Conservation (phyloP, 2,888 invertebrate genomes). For the Ophioninae sp. region DNA sequence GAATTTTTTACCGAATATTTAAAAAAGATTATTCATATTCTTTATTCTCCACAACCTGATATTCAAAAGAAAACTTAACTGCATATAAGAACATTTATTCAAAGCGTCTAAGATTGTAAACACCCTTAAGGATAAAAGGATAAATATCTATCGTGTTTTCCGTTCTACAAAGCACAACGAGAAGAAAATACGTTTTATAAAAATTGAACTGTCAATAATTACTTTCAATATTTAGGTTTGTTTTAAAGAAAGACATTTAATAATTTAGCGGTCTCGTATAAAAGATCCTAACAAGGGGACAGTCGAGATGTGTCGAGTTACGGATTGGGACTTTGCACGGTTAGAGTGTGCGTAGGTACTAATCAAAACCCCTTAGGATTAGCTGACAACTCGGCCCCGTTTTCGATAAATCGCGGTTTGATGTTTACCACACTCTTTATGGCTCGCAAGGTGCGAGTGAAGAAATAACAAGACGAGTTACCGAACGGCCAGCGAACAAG, state of each 20-base stretch:
- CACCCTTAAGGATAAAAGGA: too few relatives aligned
- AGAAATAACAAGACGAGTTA: background rate
- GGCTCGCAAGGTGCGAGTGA: background rate
- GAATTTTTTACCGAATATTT: background rate
- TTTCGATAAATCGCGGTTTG: slow-evolving; percentile 2
- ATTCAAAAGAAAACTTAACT: too few relatives aligned
- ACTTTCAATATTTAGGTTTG: too few relatives aligned
- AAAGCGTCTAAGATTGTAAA: too few relatives aligned
- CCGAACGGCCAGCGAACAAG: background rate
- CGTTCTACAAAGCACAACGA: too few relatives aligned
- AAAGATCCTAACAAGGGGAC: too few relatives aligned
- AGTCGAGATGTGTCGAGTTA: background rate
- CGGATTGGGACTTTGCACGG: background rate
- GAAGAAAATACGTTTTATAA: too few relatives aligned
- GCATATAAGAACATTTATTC: too few relatives aligned
- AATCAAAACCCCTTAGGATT: background rate
- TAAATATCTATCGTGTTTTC: too few relatives aligned
- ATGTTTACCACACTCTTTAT: background rate
- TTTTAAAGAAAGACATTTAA: too few relatives aligned
- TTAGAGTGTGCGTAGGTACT: slow-evolving; percentile 1
- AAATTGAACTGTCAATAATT: too few relatives aligned
- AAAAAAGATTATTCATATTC: background rate
- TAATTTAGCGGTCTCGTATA: too few relatives aligned
- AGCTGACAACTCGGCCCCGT: background rate
- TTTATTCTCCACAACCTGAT: background rate